phyloP scores from a whole-genome alignment of 1,140 invertebrate species.

The Paraescarpia echinospica region DNA sequence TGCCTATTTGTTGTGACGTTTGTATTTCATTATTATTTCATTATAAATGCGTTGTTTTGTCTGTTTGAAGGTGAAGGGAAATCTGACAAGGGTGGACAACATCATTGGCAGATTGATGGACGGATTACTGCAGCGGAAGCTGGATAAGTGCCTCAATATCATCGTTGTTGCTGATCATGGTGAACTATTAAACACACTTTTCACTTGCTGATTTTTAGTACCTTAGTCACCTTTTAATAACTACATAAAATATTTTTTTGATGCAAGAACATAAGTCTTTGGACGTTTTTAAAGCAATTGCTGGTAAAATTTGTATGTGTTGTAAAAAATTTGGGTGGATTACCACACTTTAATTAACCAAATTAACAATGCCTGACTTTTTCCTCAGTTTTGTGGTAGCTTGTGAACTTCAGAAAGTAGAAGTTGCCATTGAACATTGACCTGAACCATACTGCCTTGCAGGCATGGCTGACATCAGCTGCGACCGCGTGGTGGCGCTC shows the following conservation, averaged over 20 bases:
- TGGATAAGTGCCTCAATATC: constrained; percentile 54
- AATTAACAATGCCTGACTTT: background rate
- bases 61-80: constrained; percentile 57
- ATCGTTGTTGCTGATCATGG: constrained; percentile 51
- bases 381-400: background rate
- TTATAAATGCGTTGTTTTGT: background rate
- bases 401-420: background rate
- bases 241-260: background rate
- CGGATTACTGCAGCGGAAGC: constrained; percentile 57
- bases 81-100: constrained; percentile 64
- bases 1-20: background rate
- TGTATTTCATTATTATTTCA: background rate
- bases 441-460: constrained; percentile 30
- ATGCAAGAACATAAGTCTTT: no score
- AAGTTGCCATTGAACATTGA: constrained; percentile 8
- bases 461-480: constrained; percentile 41
- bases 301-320: background rate
- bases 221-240: background rate
- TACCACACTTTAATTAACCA: background rate
- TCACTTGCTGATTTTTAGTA: background rate
- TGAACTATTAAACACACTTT: constrained; percentile 19
- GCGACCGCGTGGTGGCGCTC: constrained; percentile 34
- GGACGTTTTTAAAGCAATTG: no score
- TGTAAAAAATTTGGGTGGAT: no score
- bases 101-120: constrained; percentile 65